Base-by-base conservation (phyloP, 2,113 vertebrate species). In the Petromus typicus region DNA sequence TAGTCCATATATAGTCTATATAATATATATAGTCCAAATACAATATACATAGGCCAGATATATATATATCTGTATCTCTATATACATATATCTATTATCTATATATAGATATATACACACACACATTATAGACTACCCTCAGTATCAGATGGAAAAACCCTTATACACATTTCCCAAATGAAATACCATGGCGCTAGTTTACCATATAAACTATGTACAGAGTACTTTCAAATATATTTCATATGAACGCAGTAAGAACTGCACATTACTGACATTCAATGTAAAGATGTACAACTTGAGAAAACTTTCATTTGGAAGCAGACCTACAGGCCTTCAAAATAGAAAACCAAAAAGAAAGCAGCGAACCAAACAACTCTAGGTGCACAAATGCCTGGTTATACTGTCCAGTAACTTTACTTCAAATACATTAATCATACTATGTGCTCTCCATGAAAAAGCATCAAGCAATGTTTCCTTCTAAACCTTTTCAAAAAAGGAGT, bases 181-280 rank as follows among this genome's bases (percentile, higher is more conserved):
- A 87, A 34, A 76, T 34, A 71, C 5, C 23, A 67, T 0, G 56
- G n/a, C 25, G 16, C 37, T 34, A 43, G 11, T n/a, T 73, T 57
- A n/a, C 23, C 48, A 61, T 8, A 64, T 9, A 80, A 79, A 89
- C 1, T 71, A 37, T 32, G n/a, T 84, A 57, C 34, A 82, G 0
- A 10, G 12, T 37, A 51, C 61, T 90, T 81, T 66, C 59, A 94
- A 96, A 73, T 32, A 66, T 48, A 37, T 57, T 93, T 89, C 89
- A 94, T 93, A 91, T 48, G 79, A 95, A 96, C 91, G 71, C 37
- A 89, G 76, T 22, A 80, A 25, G 10, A 90, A 54, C 2, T 89
- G 48, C 51, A 11, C 89, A 91, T 81, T 45, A 37, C 1, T 84
- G 64, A 97, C 86, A 90, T 81, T 40, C 51, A 90, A 78, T n/a